Evolutionary conservation across 92 coral and sea anemone genomes (phyloP), one percentile per base, ranked within the genome.

Genomic region (Meandrina meandrites): DNA sequence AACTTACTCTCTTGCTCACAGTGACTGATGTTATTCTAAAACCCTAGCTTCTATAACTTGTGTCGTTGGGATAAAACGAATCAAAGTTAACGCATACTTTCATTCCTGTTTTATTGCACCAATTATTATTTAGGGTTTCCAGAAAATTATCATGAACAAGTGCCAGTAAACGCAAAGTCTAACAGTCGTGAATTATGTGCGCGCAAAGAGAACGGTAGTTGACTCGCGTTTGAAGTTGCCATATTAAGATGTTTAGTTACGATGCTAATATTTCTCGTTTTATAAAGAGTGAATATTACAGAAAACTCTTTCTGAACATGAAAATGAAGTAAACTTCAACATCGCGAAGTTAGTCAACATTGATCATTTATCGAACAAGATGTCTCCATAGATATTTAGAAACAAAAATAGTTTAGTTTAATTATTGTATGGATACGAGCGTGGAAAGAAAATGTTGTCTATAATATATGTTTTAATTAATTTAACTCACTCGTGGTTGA

Each of bases 321-420:
- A 12, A 66, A 66, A 27, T 27, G 71, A 13, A 27, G 34, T 4
- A 66, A 66, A 62, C 69, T 9, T 19, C 12, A 62, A 62, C 27
- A 7, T 62, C 30, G 30, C 24, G 12, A 50, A 50, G 54, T 62
- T 22, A 62, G 69, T 62, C 30, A 62, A 28, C 78, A 73, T 21
- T 34, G 48, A 73, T 40, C 78, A n/a, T 15, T 8, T 36, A 22
- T 21, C 67, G 47, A 60, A 22, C 48, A 71, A 81, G 53, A 81
- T 32, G 42, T 81, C 47, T 45, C 75, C 16, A 37, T 76, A 77
- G 57, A 37, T 47, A 42, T 76, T 75, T 56, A 76, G 64, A 74
- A 13, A 62, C 74, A 77, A 16, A 64, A 85, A 66, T 77, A 45
- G 82, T 64, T 85, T 85, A 62, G 88, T 85, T 85, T 77, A n/a